phyloP scores from a whole-genome alignment of 2,113 vertebrate genomes.

The Podarcis muralis region DNA sequence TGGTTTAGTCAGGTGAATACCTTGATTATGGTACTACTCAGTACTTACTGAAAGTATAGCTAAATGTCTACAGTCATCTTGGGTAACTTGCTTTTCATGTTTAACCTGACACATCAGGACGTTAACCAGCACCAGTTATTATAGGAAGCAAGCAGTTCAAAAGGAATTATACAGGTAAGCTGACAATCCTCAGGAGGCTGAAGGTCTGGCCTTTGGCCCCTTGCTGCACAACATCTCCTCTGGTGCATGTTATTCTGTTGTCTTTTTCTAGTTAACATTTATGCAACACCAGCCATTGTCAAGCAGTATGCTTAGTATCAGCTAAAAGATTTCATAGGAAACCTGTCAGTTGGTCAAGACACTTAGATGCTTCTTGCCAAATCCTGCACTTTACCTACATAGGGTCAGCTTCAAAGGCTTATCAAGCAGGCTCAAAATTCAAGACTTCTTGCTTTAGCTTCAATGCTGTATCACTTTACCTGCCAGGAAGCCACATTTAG shows the following conservation, averaged over 20 bases:
- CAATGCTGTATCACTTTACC: not conserved
- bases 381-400: fast-evolving
- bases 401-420: not conserved
- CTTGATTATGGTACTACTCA: too few species aligned
- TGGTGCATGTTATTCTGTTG: slow-evolving; percentile 1
- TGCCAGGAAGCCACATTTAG: too few species aligned
- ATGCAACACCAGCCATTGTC: slow-evolving; percentile 1
- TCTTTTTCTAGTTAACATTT: slow-evolving; percentile 27
- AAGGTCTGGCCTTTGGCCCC: slow-evolving; percentile 29
- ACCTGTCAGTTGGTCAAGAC: not conserved
- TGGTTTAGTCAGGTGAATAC: slow-evolving; percentile 1
- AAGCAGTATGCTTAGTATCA: slow-evolving; percentile 3
- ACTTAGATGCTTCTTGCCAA: not conserved
- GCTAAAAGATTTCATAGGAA: not conserved
- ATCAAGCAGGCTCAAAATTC: not conserved
- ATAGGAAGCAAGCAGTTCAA: slow-evolving; percentile 30
- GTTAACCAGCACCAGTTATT: not conserved
- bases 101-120: not conserved
- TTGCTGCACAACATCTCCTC: slow-evolving; percentile 33
- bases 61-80: not conserved
- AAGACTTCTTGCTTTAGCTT: not conserved
- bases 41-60: not conserved
- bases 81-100: not conserved
- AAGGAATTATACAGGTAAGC: not conserved
- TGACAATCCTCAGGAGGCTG: slow-evolving; percentile 34